Base-by-base conservation (phyloP, 2,888 invertebrate genomes). In the Drosophila ochracea region DNA sequence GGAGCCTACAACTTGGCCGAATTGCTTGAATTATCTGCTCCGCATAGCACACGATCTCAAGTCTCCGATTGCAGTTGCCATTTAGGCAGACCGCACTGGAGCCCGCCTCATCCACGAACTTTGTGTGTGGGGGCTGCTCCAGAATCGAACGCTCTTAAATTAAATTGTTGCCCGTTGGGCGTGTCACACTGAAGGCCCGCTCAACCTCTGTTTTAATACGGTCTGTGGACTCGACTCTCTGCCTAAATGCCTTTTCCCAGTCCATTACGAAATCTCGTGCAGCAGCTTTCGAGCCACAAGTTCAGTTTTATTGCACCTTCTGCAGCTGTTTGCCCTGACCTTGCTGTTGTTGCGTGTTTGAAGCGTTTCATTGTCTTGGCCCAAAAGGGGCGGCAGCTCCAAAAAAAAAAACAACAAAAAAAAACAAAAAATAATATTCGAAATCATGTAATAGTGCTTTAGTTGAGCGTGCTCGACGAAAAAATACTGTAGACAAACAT, bases 331-430 rank as follows among this genome's bases (percentile, higher is more conserved):
- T 77, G 83, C 77, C 76, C 82, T 90, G 90, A 87, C 90, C 87
- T 87, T 87, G 57, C 57, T 57, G 58, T 25, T 58, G 87, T 90
- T 87, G 87, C 89, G 89, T 89, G 90, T 65, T 65, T 62, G 41
- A 31, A 37, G 62, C 54, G 37, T 60, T 52, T 75, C 41, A 55
- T 70, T 71, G 64, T 60, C 68, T 76, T 57, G 33, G 66, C 43
- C 50, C 25, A 35, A 69, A 73, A 55, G 64, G 69, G 78, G 82
- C 73, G 72, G 68, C 68, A 52, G 25, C 58, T 49, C 59, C 55
- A 59, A 52, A 41, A 43, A 54, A 47, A 25, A 61, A 31, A 52
- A 21, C 55, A 52, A 41, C 37, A 54, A 47, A 25, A 61, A 31
- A 52, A 21, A 41, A 43, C 21, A 47, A 21, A 43, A 30, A 47